Evolutionary conservation across 2,888 invertebrate genomes (phyloP).

Genomic region (Leuctra nigra): DNA sequence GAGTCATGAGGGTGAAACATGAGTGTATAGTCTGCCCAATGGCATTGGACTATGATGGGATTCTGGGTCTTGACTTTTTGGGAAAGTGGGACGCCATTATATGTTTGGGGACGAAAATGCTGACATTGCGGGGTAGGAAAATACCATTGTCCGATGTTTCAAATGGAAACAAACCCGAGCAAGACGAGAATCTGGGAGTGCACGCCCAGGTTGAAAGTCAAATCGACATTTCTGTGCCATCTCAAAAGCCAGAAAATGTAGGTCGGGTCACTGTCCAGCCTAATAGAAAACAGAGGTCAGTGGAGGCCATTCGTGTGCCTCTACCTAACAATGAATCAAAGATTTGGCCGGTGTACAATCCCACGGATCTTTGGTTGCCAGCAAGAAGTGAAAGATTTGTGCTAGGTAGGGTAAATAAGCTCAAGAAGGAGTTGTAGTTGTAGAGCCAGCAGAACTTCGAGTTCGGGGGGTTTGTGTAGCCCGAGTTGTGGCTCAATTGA

Average conservation of each 20-base stretch:
- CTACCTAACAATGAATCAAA: background rate
- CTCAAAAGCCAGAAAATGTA: too few species aligned
- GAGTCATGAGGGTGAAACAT: background rate
- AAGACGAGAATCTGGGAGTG: background rate
- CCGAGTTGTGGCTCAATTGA: background rate
- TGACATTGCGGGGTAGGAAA: background rate
- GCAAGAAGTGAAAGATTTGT: too few species aligned
- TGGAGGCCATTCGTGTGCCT: too few species aligned
- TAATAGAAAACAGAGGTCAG: background rate
- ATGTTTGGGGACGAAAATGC: background rate
- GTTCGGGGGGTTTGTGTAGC: background rate
- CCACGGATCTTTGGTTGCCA: too few species aligned
- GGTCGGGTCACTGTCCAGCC: background rate
- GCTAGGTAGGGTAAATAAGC: too few species aligned
- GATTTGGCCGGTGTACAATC: too few species aligned
- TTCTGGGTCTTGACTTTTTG: background rate
- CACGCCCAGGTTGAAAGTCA: too few species aligned
- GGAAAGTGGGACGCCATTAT: background rate
- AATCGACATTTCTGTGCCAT: too few species aligned
- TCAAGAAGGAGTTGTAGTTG: too few species aligned
- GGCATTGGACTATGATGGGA: background rate
- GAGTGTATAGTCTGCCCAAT: background rate
- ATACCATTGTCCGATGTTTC: background rate
- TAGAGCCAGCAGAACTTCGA: background rate
- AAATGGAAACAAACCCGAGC: background rate